A percentile compares a stretch with the other conserved stretches of the same genome.
These are phyloP conservation scores for Polyploca ridens DNA, from an alignment of 2,888 invertebrate genomes.

Conservation along the genomic window DNA sequence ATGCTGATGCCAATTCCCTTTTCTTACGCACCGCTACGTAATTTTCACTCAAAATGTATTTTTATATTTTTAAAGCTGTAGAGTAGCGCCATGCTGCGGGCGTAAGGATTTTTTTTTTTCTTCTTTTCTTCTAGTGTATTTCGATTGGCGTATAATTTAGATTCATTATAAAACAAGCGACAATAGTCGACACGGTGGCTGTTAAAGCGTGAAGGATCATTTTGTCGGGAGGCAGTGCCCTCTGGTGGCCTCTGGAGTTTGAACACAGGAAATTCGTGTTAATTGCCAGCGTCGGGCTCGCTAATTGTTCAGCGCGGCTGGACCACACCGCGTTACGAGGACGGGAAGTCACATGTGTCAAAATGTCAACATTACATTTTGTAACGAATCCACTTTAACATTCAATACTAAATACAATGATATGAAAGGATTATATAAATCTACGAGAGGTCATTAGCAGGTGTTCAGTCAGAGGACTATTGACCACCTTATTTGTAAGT, in stretches of 20 bases:
- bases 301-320: slow-evolving; percentile 74
- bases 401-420: too few relatives aligned
- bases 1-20: too few relatives aligned
- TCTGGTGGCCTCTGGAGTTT: slow-evolving; percentile 57
- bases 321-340: slow-evolving; percentile 65
- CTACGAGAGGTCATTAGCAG: too few relatives aligned
- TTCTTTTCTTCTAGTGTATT: background rate
- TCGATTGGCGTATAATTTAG: slow-evolving; percentile 14
- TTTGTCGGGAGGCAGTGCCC: slow-evolving; percentile 61
- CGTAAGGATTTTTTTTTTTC: too few relatives aligned
- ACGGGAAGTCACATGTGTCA: slow-evolving; percentile 62
- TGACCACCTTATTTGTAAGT: too few relatives aligned
- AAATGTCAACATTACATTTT: slow-evolving; percentile 37
- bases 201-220: slow-evolving; percentile 44
- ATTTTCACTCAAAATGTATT: too few relatives aligned
- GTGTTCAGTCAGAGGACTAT: too few relatives aligned
- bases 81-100: too few relatives aligned
- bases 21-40: too few relatives aligned
- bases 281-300: slow-evolving; percentile 67
- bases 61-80: too few relatives aligned
- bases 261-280: slow-evolving; percentile 80
- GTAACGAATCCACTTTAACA: slow-evolving; percentile 12
- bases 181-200: slow-evolving; percentile 21
- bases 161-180: slow-evolving; percentile 35
- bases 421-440: too few relatives aligned